Evolutionary conservation across 2,797 vertebrate species (phyloP).

Genomic region (Sebastes oblongus): DNA sequence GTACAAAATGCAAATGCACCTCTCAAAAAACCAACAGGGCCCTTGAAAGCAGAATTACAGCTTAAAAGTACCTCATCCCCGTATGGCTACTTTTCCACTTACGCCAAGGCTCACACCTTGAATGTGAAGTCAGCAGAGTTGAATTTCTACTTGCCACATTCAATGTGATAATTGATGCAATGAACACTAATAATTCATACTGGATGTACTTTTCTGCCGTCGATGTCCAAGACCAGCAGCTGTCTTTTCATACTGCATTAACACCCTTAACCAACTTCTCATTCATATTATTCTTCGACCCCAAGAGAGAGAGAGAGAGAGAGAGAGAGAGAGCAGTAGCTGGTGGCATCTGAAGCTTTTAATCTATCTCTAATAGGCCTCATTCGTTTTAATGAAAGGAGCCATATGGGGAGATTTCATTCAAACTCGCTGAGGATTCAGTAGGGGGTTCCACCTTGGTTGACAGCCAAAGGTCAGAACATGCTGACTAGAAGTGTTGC

Average conservation of each 20-base stretch:
- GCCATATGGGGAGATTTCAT: slow-evolving; percentile 70
- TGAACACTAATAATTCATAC: slow-evolving; percentile 48
- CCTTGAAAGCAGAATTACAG: slow-evolving; percentile 39
- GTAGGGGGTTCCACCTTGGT: slow-evolving; percentile 57
- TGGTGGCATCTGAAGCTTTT: slow-evolving; percentile 74
- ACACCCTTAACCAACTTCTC: slow-evolving; percentile 60
- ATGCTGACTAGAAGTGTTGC: slow-evolving; percentile 34
- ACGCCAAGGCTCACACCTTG: slow-evolving; percentile 59
- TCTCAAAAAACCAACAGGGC: slow-evolving; percentile 17
- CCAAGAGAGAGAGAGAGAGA: slow-evolving; percentile 50
- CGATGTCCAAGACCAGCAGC: slow-evolving; percentile 61
- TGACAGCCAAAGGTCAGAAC: slow-evolving; percentile 69
- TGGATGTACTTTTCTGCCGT: slow-evolving; percentile 44
- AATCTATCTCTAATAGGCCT: slow-evolving; percentile 72
- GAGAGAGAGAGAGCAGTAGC: slow-evolving; percentile 61
- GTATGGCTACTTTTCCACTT: slow-evolving; percentile 63
- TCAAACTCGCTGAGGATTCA: slow-evolving; percentile 51
- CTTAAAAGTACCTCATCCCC: slow-evolving; percentile 27
- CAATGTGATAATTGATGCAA: slow-evolving; percentile 56
- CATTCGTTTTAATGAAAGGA: slow-evolving; percentile 75
- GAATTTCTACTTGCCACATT: slow-evolving; percentile 33
- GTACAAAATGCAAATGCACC: slow-evolving; percentile 30
- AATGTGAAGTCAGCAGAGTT: slow-evolving; percentile 49
- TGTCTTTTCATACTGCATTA: slow-evolving; percentile 67
- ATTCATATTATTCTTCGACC: slow-evolving; percentile 34